Conservation (phyloP, 2,888 invertebrate species). For the Hirtodrosophila trivittata region DNA sequence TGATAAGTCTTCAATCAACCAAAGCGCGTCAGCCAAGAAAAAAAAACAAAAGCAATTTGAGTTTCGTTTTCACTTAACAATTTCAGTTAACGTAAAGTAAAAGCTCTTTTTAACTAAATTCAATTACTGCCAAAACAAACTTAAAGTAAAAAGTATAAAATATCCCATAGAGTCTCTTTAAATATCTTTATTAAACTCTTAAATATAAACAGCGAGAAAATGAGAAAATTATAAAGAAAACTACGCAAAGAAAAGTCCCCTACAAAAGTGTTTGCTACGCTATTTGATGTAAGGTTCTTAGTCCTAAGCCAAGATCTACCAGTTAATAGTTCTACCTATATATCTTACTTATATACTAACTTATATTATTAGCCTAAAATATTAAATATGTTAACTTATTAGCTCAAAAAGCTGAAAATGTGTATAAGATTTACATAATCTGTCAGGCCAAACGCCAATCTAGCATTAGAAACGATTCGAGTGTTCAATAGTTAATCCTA, state of each 20-base stretch:
- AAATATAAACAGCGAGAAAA: slow-evolving; percentile 39
- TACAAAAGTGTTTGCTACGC: slow-evolving; percentile 73
- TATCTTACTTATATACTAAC: too few species aligned
- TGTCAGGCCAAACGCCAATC: slow-evolving; percentile 73
- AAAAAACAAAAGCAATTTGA: slow-evolving; percentile 25
- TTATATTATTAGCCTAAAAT: too few species aligned
- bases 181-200: slow-evolving; percentile 32
- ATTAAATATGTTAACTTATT: not conserved
- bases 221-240: slow-evolving; percentile 23
- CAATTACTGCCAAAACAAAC: too few species aligned
- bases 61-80: slow-evolving; percentile 18
- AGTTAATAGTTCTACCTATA: slow-evolving; percentile 1
- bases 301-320: not conserved
- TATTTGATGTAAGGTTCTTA: slow-evolving; percentile 25
- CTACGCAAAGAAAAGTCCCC: slow-evolving; percentile 12
- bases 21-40: slow-evolving; percentile 27
- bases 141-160: slow-evolving; percentile 44
- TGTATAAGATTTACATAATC: slow-evolving; percentile 28
- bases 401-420: slow-evolving; percentile 39
- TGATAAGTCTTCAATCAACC: slow-evolving; percentile 81
- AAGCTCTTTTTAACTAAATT: too few species aligned
- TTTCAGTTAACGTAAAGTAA: slow-evolving; percentile 30
- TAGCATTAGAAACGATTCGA: slow-evolving; percentile 1
- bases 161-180: slow-evolving; percentile 5
- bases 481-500: slow-evolving; percentile 6